phyloP scores from a whole-genome alignment of 1,140 invertebrate species.

The Pseudobourletiella spinata region DNA sequence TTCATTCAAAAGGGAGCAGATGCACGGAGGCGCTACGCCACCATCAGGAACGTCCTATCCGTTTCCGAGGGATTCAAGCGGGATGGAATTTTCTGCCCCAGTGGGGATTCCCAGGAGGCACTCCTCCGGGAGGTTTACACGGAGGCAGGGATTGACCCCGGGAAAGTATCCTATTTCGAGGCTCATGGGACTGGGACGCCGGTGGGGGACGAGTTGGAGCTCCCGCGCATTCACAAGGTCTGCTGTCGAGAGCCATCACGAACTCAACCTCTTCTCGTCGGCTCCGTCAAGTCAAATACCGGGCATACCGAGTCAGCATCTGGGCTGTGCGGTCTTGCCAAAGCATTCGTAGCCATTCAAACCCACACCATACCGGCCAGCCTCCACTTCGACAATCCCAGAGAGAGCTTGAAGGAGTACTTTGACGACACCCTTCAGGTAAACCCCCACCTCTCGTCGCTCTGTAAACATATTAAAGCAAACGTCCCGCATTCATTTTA shows the following conservation, averaged over 20 bases:
- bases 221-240: constrained; percentile 70
- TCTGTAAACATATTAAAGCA: too few species aligned
- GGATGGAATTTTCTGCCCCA: constrained; percentile 84
- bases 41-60: constrained; percentile 70
- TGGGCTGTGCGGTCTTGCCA: constrained; percentile 69
- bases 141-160: constrained; percentile 62
- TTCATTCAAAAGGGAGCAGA: constrained; percentile 65
- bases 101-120: constrained; percentile 71
- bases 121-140: constrained; percentile 77
- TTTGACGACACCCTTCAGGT: constrained; percentile 52
- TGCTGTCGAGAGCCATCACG: constrained; percentile 57
- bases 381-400: constrained; percentile 50
- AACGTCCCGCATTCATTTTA: too few species aligned
- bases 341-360: constrained; percentile 55
- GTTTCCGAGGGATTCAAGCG: constrained; percentile 84
- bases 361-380: constrained; percentile 47
- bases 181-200: constrained; percentile 79
- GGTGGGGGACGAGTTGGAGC: constrained; percentile 53
- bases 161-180: constrained; percentile 80
- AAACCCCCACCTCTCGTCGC: too few species aligned
- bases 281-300: constrained; percentile 87
- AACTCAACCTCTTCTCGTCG: constrained; percentile 61
- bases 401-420: constrained; percentile 56
- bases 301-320: constrained; percentile 87
- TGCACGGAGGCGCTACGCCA: constrained; percentile 74